Base-by-base conservation (phyloP, 2,113 vertebrate genomes). In the Nothobranchius furzeri region DNA sequence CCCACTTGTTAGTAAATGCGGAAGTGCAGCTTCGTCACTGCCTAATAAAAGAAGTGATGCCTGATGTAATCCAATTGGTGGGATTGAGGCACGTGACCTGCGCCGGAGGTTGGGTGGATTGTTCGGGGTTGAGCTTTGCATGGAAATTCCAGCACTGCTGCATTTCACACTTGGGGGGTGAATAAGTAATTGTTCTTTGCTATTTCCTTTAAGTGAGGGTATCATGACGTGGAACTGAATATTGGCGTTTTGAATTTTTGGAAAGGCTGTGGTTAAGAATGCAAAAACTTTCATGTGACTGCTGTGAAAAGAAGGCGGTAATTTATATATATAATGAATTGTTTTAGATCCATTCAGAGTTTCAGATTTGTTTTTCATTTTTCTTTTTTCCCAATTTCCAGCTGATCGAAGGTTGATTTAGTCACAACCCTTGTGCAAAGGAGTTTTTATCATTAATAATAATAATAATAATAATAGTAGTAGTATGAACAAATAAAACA, bases 61-160 rank as follows among this genome's bases (percentile, higher is more conserved):
- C 30, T 73, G 9, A 55, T 57, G 56, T 48, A n/a, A 70, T 30
- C 30, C 30, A 30, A 30, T 30, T 15, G 35, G 61, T 76, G 40
- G 40, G 35, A 84, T 63, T 76, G 60, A 59, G 14, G 12, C 47
- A 53, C 17, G 14, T 14, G 10, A 54, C 30, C 30, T 30, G 3
- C 30, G 30, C 30, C 30, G 30, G 30, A 74, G 55, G 52, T 59
- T 40, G 9, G 37, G 37, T 40, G 37, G 6, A 40, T 6, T 40
- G 37, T 60, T 30, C 6, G n/a, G 51, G 30, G 25, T 63, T 62
- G 51, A 56, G 55, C 48, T 60, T 58, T 45, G 30, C 35, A 43
- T 79, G 82, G 86, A 88, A 85, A 78, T 85, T 87, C 88, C 86
- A 78, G 15, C 35, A 48, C 15, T 25, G 8, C 12, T 13, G 1